A percentile compares a stretch with the other conserved stretches of the same genome.
Conservation (phyloP, 2,888 invertebrate species). For the Hemicrepidius hirtus region DNA sequence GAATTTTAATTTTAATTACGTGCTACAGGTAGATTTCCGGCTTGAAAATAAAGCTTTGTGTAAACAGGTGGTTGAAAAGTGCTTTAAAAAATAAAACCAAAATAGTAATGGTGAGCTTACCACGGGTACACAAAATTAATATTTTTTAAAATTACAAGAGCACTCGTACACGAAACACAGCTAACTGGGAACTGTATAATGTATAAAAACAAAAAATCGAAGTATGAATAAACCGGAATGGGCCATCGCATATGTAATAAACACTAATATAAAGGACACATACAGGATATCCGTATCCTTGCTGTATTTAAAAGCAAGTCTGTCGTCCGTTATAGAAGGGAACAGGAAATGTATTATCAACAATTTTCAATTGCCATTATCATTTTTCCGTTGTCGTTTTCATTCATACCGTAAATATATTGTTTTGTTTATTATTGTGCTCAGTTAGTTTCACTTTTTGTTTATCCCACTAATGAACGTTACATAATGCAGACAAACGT, state of each 20-base stretch:
- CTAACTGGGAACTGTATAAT: slow-evolving; percentile 34
- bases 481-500: slow-evolving; percentile 11
- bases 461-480: slow-evolving; percentile 25
- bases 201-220: slow-evolving; percentile 43
- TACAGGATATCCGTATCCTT: slow-evolving; percentile 71
- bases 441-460: slow-evolving; percentile 33
- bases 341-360: slow-evolving; percentile 71
- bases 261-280: slow-evolving; percentile 60
- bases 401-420: slow-evolving; percentile 47
- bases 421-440: slow-evolving; percentile 44
- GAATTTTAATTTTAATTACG: slow-evolving; percentile 31
- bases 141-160: not conserved
- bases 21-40: slow-evolving; percentile 22
- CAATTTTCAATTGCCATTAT: slow-evolving; percentile 70
- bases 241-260: slow-evolving; percentile 54
- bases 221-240: slow-evolving; percentile 52
- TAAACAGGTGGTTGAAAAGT: not conserved
- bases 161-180: slow-evolving; percentile 19
- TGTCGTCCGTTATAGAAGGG: slow-evolving; percentile 61
- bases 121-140: slow-evolving; percentile 3
- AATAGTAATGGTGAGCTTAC: not conserved
- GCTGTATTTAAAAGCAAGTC: slow-evolving; percentile 64
- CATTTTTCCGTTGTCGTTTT: slow-evolving; percentile 65
- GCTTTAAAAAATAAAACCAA: slow-evolving; percentile 10
- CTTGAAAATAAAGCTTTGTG: slow-evolving; percentile 19